Percentiles rank a stretch among this genome's conserved stretches.
Conservation (phyloP, 92 coral and sea anemone species). For the Phymanthus crucifer region DNA sequence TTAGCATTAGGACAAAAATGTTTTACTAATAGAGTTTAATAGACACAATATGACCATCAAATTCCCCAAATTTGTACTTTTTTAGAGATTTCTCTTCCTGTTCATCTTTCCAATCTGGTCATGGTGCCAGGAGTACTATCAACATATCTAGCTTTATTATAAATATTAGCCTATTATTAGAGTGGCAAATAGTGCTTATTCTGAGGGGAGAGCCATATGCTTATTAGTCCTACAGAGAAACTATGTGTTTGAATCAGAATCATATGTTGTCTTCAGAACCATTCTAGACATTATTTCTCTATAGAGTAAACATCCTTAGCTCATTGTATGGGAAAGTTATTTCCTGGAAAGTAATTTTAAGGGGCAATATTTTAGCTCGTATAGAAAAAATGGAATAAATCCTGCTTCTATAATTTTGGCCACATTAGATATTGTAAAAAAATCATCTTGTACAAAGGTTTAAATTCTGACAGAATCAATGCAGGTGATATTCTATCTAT, state of each 20-base stretch:
- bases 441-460: not conserved
- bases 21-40: constrained; percentile 21
- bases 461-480: not conserved
- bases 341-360: not conserved
- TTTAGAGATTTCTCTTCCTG: constrained; percentile 7
- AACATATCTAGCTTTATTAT: constrained; percentile 15
- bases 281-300: not conserved
- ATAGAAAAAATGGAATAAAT: not conserved
- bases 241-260: not conserved
- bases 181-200: not conserved
- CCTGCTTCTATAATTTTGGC: not conserved
- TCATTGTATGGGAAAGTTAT: not conserved
- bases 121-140: not conserved
- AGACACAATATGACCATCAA: constrained; percentile 17
- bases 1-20: not conserved
- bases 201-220: not conserved
- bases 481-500: not conserved
- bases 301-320: not conserved
- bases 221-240: not conserved
- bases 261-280: not conserved
- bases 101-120: not conserved
- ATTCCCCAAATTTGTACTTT: constrained; percentile 25
- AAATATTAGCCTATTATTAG: constrained; percentile 13
- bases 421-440: not conserved
- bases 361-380: not conserved